Evolutionary conservation across 2,888 invertebrate genomes (phyloP).

Genomic region (Drosophila pseudotakahashii): DNA sequence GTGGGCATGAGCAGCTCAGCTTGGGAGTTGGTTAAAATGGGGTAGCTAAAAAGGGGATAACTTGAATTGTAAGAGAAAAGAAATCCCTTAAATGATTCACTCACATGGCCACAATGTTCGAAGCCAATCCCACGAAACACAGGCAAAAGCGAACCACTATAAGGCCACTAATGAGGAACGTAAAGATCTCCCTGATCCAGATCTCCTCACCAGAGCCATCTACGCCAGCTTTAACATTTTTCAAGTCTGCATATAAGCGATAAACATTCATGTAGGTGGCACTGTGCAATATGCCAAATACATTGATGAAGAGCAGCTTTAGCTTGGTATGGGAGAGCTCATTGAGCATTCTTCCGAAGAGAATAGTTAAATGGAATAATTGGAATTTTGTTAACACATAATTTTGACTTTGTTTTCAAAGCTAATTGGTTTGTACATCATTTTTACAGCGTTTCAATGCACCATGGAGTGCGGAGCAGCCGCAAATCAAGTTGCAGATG

Average conservation of each 20-base stretch:
- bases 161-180: constrained; percentile 68
- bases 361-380: background rate
- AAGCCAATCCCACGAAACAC: constrained; percentile 75
- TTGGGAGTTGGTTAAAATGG: constrained; percentile 76
- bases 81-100: constrained; percentile 30
- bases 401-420: constrained; percentile 2
- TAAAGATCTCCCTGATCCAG: constrained; percentile 66
- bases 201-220: constrained; percentile 49
- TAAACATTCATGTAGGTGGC: constrained; percentile 74
- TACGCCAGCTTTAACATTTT: constrained; percentile 58
- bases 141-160: constrained; percentile 74
- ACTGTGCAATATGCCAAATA: constrained; percentile 72
- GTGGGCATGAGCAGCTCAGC: constrained; percentile 80
- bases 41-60: constrained; percentile 67
- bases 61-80: background rate
- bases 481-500: constrained; percentile 88
- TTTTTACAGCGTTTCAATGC: constrained; percentile 87
- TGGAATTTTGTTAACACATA: background rate
- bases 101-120: constrained; percentile 82
- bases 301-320: constrained; percentile 76
- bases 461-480: constrained; percentile 89
- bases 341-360: constrained; percentile 30
- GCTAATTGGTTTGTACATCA: constrained; percentile 16
- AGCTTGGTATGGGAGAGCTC: constrained; percentile 54
- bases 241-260: constrained; percentile 68